These are phyloP conservation scores for Ageneiosus marmoratus DNA, from an alignment of 2,113 vertebrate species.

Conservation along the genomic window DNA sequence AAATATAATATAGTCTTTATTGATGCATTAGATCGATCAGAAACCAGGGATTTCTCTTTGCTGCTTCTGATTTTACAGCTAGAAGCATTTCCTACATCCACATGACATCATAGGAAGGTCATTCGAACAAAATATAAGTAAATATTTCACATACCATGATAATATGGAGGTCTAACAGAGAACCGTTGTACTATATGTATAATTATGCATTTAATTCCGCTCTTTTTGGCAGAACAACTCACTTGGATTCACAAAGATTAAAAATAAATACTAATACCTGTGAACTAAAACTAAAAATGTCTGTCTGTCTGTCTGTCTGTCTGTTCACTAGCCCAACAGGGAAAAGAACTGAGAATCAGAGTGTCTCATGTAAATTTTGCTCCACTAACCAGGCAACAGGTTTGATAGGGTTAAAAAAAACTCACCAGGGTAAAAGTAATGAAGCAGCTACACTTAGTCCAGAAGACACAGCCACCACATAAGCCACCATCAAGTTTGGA, in stretches of 20 bases:
- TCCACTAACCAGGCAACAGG: not conserved
- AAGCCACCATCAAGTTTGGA: constrained; percentile 84
- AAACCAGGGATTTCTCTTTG: not conserved
- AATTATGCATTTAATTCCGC: not conserved
- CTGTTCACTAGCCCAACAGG: not conserved
- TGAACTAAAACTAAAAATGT: too few species aligned
- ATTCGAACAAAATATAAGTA: not conserved
- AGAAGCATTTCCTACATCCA: constrained; percentile 10
- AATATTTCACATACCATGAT: not conserved
- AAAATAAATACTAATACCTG: too few species aligned
- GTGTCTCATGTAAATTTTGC: not conserved
- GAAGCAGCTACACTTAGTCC: constrained; percentile 91
- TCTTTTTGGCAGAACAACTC: not conserved
- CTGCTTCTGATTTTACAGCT: constrained; percentile 2
- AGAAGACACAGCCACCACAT: constrained; percentile 85
- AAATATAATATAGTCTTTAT: too few species aligned
- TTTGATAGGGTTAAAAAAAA: not conserved
- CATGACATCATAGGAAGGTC: constrained; percentile 35
- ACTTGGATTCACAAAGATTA: not conserved
- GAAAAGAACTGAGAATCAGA: not conserved
- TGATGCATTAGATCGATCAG: not conserved
- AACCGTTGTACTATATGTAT: not conserved
- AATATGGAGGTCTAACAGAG: not conserved
- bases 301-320: not conserved
- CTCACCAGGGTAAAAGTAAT: constrained; percentile 91